phyloP scores from a whole-genome alignment of 2,113 vertebrate genomes.

The Podarcis raffonei region DNA sequence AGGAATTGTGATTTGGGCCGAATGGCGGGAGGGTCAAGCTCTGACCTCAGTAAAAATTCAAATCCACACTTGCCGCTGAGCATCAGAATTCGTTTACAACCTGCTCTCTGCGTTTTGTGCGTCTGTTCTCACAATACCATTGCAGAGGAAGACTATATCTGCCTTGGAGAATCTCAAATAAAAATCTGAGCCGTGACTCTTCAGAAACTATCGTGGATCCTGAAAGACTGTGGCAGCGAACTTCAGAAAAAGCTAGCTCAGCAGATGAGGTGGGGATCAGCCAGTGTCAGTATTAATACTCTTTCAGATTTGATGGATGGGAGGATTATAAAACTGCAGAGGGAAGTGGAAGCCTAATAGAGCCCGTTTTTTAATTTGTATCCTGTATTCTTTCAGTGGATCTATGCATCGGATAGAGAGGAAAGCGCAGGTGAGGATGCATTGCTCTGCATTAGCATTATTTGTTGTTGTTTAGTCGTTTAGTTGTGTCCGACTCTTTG shows the following conservation, averaged over 20 bases:
- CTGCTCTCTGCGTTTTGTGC: background rate
- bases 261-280: conserved; percentile 56
- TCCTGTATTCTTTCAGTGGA: conserved; percentile 45
- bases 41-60: too few relatives aligned
- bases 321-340: conserved; percentile 64
- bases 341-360: conserved; percentile 49
- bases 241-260: conserved; percentile 54
- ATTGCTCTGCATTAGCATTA: background rate
- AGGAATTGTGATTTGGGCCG: background rate
- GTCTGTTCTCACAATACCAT: background rate
- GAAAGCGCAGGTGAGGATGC: background rate
- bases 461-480: too few relatives aligned
- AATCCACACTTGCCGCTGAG: background rate
- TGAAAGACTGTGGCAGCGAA: conserved; percentile 36
- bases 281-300: conserved; percentile 68
- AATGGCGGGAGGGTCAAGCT: background rate
- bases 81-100: background rate
- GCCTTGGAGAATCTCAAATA: accelerated
- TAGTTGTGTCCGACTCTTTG: too few relatives aligned
- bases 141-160: background rate
- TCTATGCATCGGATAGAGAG: conserved; percentile 20
- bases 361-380: conserved; percentile 62
- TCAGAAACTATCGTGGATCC: background rate
- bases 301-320: conserved; percentile 69
- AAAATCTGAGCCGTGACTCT: conserved; percentile 20